These are phyloP conservation scores for Drosophila busckii DNA, from an alignment of 1,140 invertebrate species.

Conservation along the genomic window DNA sequence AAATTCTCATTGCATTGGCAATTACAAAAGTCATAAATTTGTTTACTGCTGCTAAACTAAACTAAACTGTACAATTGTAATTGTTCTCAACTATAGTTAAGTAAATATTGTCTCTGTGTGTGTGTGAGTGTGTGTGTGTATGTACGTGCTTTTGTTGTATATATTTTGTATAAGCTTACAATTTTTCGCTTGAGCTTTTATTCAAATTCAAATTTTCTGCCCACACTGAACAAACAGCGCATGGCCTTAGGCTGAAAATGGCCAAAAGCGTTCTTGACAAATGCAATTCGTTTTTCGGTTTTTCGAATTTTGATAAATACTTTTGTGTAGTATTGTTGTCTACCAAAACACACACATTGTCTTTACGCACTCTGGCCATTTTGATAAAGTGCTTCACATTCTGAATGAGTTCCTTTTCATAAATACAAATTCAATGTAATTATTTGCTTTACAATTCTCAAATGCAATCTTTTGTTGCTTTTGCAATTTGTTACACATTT, in stretches of 20 bases:
- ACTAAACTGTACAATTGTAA: too few species aligned
- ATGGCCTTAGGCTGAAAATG: slow-evolving; percentile 57
- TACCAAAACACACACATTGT: slow-evolving; percentile 24
- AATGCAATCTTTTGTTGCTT: slow-evolving; percentile 7
- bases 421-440: slow-evolving; percentile 37
- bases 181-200: slow-evolving; percentile 5
- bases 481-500: slow-evolving; percentile 13
- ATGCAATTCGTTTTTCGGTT: slow-evolving; percentile 26
- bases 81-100: too few species aligned
- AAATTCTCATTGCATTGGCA: too few species aligned
- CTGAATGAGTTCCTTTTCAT: slow-evolving; percentile 66
- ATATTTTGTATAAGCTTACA: neutral
- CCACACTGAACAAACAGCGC: slow-evolving; percentile 73
- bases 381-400: slow-evolving; percentile 51
- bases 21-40: too few species aligned
- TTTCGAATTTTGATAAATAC: neutral
- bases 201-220: slow-evolving; percentile 41
- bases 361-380: slow-evolving; percentile 46
- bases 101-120: slow-evolving; percentile 12
- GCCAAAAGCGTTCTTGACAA: slow-evolving; percentile 44
- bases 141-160: slow-evolving; percentile 7
- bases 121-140: slow-evolving; percentile 25
- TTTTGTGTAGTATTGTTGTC: slow-evolving; percentile 12
- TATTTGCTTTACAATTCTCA: slow-evolving; percentile 17
- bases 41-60: too few species aligned